phyloP scores from a whole-genome alignment of 2,888 invertebrate species.

The Nineta flava region DNA sequence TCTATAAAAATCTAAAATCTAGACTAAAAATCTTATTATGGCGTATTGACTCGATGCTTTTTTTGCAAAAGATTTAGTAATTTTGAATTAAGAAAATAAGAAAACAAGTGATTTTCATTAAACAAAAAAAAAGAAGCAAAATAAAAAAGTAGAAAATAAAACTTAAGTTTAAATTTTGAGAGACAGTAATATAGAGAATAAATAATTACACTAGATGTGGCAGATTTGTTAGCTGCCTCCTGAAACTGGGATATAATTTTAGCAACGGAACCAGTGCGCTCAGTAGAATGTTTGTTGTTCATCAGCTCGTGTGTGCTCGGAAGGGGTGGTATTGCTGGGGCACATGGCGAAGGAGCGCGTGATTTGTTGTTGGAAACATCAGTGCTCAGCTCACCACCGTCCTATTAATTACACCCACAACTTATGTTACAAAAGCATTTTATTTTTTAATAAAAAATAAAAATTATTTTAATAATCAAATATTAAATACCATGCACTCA shows the following conservation, averaged over 20 bases:
- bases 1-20: too few relatives aligned
- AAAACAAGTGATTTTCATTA: background rate
- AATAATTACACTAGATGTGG: constrained; percentile 21
- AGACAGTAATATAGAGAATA: constrained; percentile 9
- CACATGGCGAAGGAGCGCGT: constrained; percentile 12
- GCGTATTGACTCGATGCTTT: too few relatives aligned
- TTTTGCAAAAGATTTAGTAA: background rate
- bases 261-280: constrained; percentile 22
- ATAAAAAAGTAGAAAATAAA: background rate
- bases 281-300: constrained; percentile 19
- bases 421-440: background rate
- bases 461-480: too few relatives aligned
- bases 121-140: background rate
- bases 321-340: constrained; percentile 28
- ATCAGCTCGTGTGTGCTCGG: constrained; percentile 25
- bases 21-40: too few relatives aligned
- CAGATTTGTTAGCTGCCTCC: constrained; percentile 22
- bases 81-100: background rate
- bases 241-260: constrained; percentile 30
- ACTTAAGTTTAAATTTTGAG: background rate
- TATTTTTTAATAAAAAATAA: too few relatives aligned
- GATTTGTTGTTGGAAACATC: constrained; percentile 3
- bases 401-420: constrained; percentile 1
- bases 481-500: too few relatives aligned
- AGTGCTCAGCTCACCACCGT: constrained; percentile 1